These are phyloP conservation scores for Lissonota sp. DNA, from an alignment of 2,888 invertebrate species.

Conservation along the genomic window DNA sequence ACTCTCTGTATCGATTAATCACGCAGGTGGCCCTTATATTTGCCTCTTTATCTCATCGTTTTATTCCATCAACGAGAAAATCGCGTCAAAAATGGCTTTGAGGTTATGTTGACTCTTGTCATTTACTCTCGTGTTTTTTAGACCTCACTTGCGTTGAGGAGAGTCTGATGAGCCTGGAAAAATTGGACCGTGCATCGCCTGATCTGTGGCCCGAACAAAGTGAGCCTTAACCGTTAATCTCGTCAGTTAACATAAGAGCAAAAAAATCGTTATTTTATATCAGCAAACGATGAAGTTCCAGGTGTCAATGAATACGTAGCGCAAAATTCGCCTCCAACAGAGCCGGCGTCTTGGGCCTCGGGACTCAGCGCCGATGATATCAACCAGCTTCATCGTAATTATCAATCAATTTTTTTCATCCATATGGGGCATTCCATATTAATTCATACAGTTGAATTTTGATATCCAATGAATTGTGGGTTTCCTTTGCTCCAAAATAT, in stretches of 20 bases:
- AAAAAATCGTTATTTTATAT: constrained; percentile 65
- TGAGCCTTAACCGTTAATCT: constrained; percentile 85
- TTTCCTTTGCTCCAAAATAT: no score
- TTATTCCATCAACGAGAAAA: no score
- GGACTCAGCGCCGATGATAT: constrained; percentile 90
- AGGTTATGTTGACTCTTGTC: no score
- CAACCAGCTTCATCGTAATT: constrained; percentile 90
- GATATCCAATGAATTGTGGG: no score
- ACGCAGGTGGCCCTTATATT: no score
- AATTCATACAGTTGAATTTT: no score
- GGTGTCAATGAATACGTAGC: constrained; percentile 94
- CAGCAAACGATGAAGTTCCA: constrained; percentile 88
- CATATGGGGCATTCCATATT: no score
- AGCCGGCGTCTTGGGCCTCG: constrained; percentile 88
- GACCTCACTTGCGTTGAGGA: constrained; percentile 86
- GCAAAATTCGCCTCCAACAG: constrained; percentile 87
- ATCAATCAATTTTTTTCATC: constrained; percentile 69
- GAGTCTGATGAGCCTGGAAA: constrained; percentile 94
- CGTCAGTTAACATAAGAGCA: constrained; percentile 6
- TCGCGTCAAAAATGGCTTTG: no score
- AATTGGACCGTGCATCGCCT: constrained; percentile 96
- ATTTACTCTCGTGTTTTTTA: constrained; percentile 58
- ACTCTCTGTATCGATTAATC: constrained; percentile 1
- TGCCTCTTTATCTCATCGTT: no score
- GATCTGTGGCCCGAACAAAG: constrained; percentile 98